Evolutionary conservation across 2,888 invertebrate species (phyloP), one percentile per base, ranked within the genome.

Genomic region (Drosophila neonasuta): DNA sequence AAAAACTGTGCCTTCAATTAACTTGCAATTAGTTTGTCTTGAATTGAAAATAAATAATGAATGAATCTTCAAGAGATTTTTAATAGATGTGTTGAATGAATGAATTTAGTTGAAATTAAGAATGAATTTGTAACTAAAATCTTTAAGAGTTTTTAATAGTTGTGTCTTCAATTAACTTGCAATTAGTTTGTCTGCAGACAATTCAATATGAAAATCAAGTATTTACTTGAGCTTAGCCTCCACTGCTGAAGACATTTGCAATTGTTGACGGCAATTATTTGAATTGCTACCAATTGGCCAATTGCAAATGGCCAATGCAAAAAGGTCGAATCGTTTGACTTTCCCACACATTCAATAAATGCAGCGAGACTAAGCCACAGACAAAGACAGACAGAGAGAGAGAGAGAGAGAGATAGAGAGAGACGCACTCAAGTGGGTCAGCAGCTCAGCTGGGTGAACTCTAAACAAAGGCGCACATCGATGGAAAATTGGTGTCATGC

Each of bases 401-500:
- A 24, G 24, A 13, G 15, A 15, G 15, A 15, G 15, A 15, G 15
- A 15, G 1, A 24, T 0, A 24, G 24, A 24, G 24, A 44, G n/a
- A 54, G 30, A 56, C 32, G n/a, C 24, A 42, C 20, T 66, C 67
- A 82, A 80, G 77, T 80, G 80, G 80, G 86, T 79, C 80, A 80
- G 72, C 71, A 36, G 73, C 60, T 60, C 30, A 46, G 42, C 54
- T 30, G 15, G 63, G 45, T 69, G 76, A 74, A 74, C 76, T 74
- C 76, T 46, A 61, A 76, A 68, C 73, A 74, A 76, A 71, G 60
- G 66, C 66, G 75, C 57, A 64, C 68, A 71, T 69, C 54, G 54
- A 64, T 67, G 66, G 71, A 60, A 80, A 85, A 88, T 88, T 80
- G 84, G 80, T 88, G 88, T 87, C 88, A 83, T 82, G 88, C 80